Conservation (phyloP, 1,140 invertebrate genomes). For the Telenomus remus region DNA sequence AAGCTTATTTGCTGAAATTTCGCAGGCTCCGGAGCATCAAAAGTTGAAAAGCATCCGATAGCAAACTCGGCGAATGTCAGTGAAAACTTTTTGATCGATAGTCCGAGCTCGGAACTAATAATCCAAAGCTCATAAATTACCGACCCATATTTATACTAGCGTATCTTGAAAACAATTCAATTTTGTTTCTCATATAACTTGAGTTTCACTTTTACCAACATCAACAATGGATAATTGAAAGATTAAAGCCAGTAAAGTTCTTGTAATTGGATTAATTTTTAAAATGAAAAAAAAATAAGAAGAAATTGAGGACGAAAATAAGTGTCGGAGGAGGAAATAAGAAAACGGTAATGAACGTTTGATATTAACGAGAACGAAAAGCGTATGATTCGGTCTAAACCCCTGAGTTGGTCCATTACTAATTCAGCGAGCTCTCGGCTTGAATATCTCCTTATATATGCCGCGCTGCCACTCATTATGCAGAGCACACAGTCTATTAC, state of each 20-base stretch:
- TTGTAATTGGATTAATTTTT: too few species aligned
- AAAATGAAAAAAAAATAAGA: too few species aligned
- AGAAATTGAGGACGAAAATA: too few species aligned
- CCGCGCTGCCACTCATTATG: constrained; percentile 31
- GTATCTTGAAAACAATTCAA: too few species aligned
- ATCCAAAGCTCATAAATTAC: background rate
- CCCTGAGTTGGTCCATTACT: constrained; percentile 1
- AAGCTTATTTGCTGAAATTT: too few species aligned
- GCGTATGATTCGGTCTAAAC: background rate
- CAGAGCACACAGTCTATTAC: constrained; percentile 19
- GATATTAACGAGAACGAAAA: background rate
- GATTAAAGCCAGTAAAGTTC: too few species aligned
- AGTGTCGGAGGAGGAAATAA: background rate
- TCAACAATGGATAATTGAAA: too few species aligned
- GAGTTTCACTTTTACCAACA: too few species aligned
- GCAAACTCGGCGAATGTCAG: background rate
- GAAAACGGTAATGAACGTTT: background rate
- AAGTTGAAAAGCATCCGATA: too few species aligned
- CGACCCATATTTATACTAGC: too few species aligned
- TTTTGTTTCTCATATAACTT: too few species aligned
- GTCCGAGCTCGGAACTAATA: background rate
- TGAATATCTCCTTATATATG: constrained; percentile 12
- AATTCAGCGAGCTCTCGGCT: constrained; percentile 12
- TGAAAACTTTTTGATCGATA: constrained; percentile 1
- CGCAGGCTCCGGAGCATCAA: too few species aligned